These are phyloP conservation scores for Brachionus manjavacas DNA, from an alignment of 1,140 invertebrate genomes.

Conservation along the genomic window DNA sequence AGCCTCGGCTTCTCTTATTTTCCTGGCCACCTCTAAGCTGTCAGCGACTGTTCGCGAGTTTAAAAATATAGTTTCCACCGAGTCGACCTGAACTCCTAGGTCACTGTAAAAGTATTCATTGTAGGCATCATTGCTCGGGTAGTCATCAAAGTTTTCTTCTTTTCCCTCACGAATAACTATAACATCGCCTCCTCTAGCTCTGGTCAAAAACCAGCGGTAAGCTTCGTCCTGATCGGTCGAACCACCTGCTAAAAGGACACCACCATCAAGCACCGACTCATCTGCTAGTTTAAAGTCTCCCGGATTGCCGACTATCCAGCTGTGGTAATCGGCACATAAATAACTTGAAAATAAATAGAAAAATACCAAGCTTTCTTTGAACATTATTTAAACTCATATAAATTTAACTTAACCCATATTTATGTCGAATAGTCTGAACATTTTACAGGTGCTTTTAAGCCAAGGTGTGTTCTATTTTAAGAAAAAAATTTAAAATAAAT, in stretches of 20 bases:
- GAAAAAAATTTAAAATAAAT: too few species aligned
- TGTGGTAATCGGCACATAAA: not conserved
- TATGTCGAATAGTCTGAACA: not conserved
- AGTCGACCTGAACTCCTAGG: not conserved
- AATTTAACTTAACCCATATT: not conserved
- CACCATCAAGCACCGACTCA: constrained; percentile 1
- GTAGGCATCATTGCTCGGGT: constrained; percentile 17
- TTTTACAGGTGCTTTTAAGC: not conserved
- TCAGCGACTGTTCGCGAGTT: not conserved
- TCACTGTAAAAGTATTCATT: constrained; percentile 33
- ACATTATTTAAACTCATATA: not conserved
- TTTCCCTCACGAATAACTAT: not conserved
- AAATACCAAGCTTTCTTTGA: not conserved
- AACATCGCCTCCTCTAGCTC: constrained; percentile 21
- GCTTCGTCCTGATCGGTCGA: not conserved
- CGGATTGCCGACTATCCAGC: constrained; percentile 7
- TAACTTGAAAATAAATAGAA: not conserved
- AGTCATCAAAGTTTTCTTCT: not conserved
- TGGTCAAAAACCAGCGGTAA: not conserved
- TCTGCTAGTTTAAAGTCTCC: not conserved
- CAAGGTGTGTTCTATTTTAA: not conserved
- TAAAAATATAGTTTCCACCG: constrained; percentile 38
- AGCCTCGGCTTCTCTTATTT: constrained; percentile 7
- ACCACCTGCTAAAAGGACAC: constrained; percentile 9
- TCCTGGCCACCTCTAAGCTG: not conserved